Conservation (phyloP, 1,140 invertebrate genomes). For the Caenorhabditis remanei region DNA sequence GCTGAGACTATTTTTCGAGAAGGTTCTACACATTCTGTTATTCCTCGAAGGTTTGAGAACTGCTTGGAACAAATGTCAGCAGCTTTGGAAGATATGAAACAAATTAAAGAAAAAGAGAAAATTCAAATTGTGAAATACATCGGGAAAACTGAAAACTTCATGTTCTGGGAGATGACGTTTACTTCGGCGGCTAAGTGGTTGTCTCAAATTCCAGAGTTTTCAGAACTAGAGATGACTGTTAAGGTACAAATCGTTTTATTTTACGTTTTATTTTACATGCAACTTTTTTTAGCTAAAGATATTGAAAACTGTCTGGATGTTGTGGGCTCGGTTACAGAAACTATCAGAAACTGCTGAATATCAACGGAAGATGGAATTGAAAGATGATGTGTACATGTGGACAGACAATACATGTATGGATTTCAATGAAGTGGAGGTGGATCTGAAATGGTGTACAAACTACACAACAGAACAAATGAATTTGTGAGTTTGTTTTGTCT, state of each 20-base stretch:
- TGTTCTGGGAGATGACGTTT: slow-evolving; percentile 4
- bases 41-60: not conserved
- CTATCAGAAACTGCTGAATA: slow-evolving; percentile 4
- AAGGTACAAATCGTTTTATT: not conserved
- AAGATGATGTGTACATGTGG: not conserved
- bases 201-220: not conserved
- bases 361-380: not conserved
- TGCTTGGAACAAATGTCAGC: not conserved
- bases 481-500: not conserved
- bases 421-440: not conserved
- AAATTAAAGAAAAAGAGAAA: not conserved
- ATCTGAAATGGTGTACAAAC: slow-evolving; percentile 27
- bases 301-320: not conserved
- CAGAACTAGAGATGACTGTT: not conserved
- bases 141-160: not conserved
- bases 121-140: not conserved
- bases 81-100: not conserved
- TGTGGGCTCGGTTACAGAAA: not conserved
- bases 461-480: slow-evolving; percentile 15
- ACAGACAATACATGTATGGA: not conserved
- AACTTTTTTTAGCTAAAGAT: not conserved
- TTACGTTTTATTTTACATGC: too few species aligned
- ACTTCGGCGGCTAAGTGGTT: not conserved
- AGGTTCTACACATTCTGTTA: not conserved
- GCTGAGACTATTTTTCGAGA: not conserved